phyloP scores from a whole-genome alignment of 2,888 invertebrate species.

The Noctua janthe region DNA sequence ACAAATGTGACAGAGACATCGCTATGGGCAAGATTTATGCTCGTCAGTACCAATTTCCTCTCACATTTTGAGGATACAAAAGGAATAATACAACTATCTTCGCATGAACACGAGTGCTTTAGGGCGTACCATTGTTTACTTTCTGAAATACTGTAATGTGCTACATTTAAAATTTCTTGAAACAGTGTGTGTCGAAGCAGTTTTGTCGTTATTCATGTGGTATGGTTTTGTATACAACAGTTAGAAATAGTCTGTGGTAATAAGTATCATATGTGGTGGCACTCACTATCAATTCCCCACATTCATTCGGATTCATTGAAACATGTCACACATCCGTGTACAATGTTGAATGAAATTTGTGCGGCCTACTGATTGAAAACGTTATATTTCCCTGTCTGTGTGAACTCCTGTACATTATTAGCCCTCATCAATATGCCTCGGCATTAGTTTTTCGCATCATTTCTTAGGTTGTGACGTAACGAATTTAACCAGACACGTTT shows the following conservation, averaged over 20 bases:
- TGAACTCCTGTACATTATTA: constrained; percentile 56
- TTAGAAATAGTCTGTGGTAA: constrained; percentile 35
- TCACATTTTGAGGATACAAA: constrained; percentile 54
- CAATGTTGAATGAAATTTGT: constrained; percentile 9
- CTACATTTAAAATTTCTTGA: constrained; percentile 25
- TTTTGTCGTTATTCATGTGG: constrained; percentile 13
- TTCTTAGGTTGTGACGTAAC: constrained; percentile 52
- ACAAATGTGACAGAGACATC: constrained; percentile 63
- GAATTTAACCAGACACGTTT: constrained; percentile 50
- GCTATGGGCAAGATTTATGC: constrained; percentile 59
- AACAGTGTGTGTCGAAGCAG: constrained; percentile 1
- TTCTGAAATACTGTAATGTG: constrained; percentile 26
- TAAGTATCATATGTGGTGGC: constrained; percentile 24
- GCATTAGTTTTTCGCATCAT: constrained; percentile 52
- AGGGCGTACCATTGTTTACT: constrained; percentile 43
- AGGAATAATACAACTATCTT: constrained; percentile 49
- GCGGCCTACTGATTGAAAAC: constrained; percentile 22
- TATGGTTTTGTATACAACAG: constrained; percentile 12
- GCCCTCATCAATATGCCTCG: constrained; percentile 49
- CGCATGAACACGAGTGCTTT: constrained; percentile 35
- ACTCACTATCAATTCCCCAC: constrained; percentile 18
- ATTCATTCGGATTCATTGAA: constrained; percentile 16
- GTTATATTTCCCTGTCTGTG: constrained; percentile 45
- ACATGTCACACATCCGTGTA: constrained; percentile 5
- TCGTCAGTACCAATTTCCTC: constrained; percentile 55